Evolutionary conservation across 2,888 invertebrate species (phyloP), one percentile per base, ranked within the genome.

Genomic region (Xanthorhoe designata): DNA sequence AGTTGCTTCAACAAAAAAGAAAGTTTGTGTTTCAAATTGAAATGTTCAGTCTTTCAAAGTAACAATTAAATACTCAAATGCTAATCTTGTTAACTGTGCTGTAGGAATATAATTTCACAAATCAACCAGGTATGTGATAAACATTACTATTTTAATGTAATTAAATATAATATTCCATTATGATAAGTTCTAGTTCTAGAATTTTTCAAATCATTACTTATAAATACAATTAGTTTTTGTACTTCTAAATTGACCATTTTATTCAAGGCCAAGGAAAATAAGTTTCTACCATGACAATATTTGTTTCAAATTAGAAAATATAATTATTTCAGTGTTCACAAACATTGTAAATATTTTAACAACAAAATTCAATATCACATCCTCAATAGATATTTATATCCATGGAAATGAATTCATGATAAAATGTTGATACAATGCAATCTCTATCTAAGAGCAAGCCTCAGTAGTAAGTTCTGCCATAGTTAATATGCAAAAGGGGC

Each of bases 11-110:
- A 47, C 29, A n/a, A 42, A 18, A 52, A 19, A 38, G 47, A 49
- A 32, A 32, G 5, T 4, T 24, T 24, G 24, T 51, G 61, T 45
- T 29, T 38, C 24, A 50, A 29, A 60, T 63, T 67, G 57, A 68
- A 67, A 62, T 66, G 8, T 17, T 15, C 47, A 47, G 38, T 13
- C 38, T 42, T 42, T 42, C 38, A 42, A 42, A 42, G 1, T 2
- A 42, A 13, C 10, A 42, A 2, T 13, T 42, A 2, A 42, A 13
- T 42, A 13, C 13, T 42, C 4, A 32, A 32, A 32, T 32, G 32
- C 32, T 32, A 32, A 32, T 32, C 32, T 32, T 32, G 32, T 32
- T 32, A 38, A 38, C 38, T 42, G 13, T 42, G 13, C 38, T 13
- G 38, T 13, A 42, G 13, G 13, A 42, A 42, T 42, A 42, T 42